Evolutionary conservation across 2,888 invertebrate species (phyloP), one percentile per base, ranked within the genome.

Genomic region (Abscondita cerata): DNA sequence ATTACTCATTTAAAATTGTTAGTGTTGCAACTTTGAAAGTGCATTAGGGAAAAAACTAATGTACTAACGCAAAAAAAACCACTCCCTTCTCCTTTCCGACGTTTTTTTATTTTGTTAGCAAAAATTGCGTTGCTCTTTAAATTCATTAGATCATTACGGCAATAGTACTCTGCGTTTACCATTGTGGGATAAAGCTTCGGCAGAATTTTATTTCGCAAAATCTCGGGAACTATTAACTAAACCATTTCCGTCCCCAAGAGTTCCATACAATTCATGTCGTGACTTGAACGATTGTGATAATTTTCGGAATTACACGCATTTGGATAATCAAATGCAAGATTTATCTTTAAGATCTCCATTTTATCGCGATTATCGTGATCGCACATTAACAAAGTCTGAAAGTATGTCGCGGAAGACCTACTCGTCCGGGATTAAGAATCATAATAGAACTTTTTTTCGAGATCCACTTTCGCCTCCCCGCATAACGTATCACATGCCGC

Each of bases 141-240:
- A 83, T 66, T 84, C 85, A 68, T 78, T 85, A 48, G 83, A 85
- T 69, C 81, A 81, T 58, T 75, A 73, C 51, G 79, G 82, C 52
- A 78, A 77, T 47, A 75, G 70, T 46, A 75, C 75, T 59, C 78
- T 85, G 56, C 83, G 87, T 64, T 81, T 89, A 47, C 89, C 89
- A 1, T 78, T 89, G 12, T 89, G 89, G 85, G 89, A 89, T 76
- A 87, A 88, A 75, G 88, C 88, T n/a, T 87, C 87, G 9, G 88
- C 89, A 0, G 89, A 89, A 76, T 89, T 89, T 74, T 89, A 87
- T 74, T 89, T 90, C 72, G 88, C 89, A 34, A 88, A 88, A 72
- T 89, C 89, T 0, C 85, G 89, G n/a, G 89, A 89, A 75, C 80
- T 90, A 11, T 78, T 89, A 1, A 86, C 87, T 34, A 85, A 87